A percentile compares a stretch with the other conserved stretches of the same genome.
Conservation (phyloP, 2,797 vertebrate genomes). For the Bovichtus diacanthus region DNA sequence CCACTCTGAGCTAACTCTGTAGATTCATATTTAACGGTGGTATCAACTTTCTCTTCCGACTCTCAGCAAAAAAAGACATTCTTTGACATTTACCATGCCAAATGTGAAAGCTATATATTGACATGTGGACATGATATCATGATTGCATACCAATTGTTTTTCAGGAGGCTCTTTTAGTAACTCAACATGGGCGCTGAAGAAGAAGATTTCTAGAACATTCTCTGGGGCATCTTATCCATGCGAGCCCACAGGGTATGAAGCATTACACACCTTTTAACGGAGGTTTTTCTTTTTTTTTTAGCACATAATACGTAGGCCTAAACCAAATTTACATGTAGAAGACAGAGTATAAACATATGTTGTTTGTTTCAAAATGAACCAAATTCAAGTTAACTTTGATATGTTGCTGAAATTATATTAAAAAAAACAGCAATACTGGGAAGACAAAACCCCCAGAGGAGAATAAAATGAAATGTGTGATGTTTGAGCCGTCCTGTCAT, state of each 20-base stretch:
- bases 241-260: constrained; percentile 66
- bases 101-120: neutral
- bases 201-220: constrained; percentile 67
- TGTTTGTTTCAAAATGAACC: neutral
- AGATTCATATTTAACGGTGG: neutral
- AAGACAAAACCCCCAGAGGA: neutral
- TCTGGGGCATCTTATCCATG: constrained; percentile 62
- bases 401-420: neutral
- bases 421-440: neutral
- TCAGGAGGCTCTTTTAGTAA: constrained; percentile 69
- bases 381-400: neutral
- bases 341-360: neutral
- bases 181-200: constrained; percentile 68
- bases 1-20: neutral
- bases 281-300: neutral
- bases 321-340: neutral
- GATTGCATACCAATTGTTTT: constrained; percentile 36
- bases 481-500: neutral
- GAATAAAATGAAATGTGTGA: neutral
- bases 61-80: neutral
- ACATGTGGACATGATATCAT: neutral
- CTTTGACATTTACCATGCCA: neutral
- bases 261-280: neutral
- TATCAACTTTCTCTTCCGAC: neutral
- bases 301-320: no score